Evolutionary conservation across 2,797 vertebrate species (phyloP).

Genomic region (Paedocypris micromegethes): DNA sequence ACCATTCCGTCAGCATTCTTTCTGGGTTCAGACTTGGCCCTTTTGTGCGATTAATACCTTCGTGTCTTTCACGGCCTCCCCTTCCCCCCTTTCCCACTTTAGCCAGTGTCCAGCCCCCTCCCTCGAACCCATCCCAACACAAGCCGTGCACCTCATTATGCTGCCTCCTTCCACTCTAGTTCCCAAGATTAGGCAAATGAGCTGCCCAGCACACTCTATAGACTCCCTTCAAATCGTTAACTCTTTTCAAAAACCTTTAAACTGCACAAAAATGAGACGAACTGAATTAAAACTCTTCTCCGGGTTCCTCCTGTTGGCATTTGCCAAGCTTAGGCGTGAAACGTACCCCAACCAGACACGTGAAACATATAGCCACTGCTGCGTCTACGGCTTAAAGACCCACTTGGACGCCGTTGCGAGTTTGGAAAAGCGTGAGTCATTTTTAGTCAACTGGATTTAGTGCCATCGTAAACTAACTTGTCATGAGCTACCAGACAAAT

Average conservation of each 20-base stretch:
- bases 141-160: slow-evolving; percentile 72
- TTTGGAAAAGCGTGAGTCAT: no score
- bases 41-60: slow-evolving; percentile 76
- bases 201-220: slow-evolving; percentile 65
- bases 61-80: slow-evolving; percentile 67
- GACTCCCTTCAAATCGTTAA: slow-evolving; percentile 53
- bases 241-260: slow-evolving; percentile 57
- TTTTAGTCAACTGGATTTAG: no score
- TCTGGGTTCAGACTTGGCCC: slow-evolving; percentile 67
- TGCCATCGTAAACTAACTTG: no score
- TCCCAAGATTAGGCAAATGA: slow-evolving; percentile 85
- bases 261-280: slow-evolving; percentile 45
- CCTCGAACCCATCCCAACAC: slow-evolving; percentile 50
- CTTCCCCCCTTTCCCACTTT: slow-evolving; percentile 39
- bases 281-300: slow-evolving; percentile 42
- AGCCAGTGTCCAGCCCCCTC: slow-evolving; percentile 48
- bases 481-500: no score
- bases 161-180: slow-evolving; percentile 75
- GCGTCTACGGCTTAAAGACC: no score
- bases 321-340: no score
- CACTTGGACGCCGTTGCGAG: no score
- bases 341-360: no score
- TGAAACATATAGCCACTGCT: no score
- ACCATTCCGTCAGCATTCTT: slow-evolving; percentile 66
- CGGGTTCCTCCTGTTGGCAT: neutral